phyloP scores from a whole-genome alignment of 2,797 vertebrate genomes.

The Chelonia mydas region DNA sequence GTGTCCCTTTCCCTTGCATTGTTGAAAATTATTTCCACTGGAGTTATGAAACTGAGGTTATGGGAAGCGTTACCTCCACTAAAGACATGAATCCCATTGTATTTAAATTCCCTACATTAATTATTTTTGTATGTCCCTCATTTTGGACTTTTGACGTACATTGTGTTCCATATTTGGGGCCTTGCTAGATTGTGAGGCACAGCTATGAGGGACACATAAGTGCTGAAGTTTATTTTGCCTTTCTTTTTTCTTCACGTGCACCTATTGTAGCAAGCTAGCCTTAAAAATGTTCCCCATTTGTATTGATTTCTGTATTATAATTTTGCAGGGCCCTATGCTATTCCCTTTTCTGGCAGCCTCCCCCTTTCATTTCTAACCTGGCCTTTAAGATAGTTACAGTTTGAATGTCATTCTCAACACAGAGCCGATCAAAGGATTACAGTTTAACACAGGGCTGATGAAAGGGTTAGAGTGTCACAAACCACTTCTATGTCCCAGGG shows the following conservation, averaged over 20 bases:
- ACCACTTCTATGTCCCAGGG: neutral
- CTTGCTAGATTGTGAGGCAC: neutral
- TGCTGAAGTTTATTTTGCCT: neutral
- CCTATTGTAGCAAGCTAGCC: neutral
- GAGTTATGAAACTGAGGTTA: neutral
- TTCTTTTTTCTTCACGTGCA: neutral
- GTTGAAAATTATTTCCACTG: neutral
- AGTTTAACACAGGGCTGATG: neutral
- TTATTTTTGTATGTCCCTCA: neutral
- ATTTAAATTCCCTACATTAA: neutral
- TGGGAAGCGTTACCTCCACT: neutral
- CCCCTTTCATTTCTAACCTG: neutral
- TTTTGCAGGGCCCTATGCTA: neutral
- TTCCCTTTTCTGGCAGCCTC: neutral
- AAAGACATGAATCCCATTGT: neutral
- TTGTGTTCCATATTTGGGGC: neutral
- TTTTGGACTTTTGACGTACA: neutral
- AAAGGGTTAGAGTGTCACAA: neutral
- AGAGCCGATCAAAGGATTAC: neutral
- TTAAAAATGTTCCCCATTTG: neutral
- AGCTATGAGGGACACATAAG: neutral
- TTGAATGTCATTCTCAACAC: neutral
- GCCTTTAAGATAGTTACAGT: neutral
- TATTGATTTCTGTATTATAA: neutral
- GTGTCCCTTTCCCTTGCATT: neutral